Evolutionary conservation across 2,797 vertebrate genomes (phyloP).

Genomic region (Lithobates pipiens): DNA sequence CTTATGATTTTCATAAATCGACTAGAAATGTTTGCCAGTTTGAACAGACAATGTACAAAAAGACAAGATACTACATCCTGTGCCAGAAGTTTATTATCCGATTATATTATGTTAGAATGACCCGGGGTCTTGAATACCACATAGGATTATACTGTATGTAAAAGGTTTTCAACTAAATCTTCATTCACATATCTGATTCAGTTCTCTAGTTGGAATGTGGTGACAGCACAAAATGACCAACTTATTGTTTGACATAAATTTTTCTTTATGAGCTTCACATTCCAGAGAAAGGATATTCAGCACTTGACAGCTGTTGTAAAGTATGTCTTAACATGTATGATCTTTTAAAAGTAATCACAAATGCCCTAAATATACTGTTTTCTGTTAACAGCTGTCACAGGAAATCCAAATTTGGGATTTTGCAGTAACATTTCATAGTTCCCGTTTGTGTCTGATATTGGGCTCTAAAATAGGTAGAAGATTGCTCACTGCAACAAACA

Average conservation of each 20-base stretch:
- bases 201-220: conserved; percentile 35
- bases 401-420: not conserved
- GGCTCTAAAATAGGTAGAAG: too few species aligned
- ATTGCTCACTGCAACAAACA: too few species aligned
- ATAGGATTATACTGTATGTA: conserved; percentile 16
- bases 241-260: conserved; percentile 50
- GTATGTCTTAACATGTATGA: conserved; percentile 55
- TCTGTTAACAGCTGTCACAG: conserved; percentile 14
- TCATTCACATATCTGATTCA: conserved; percentile 1
- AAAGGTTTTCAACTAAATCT: conserved; percentile 1
- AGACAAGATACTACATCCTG: too few species aligned
- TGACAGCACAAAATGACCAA: conserved; percentile 36
- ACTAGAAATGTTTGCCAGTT: too few species aligned
- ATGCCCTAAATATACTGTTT: conserved; percentile 9
- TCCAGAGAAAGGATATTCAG: conserved; percentile 47
- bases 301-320: conserved; percentile 50
- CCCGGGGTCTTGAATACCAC: conserved; percentile 1
- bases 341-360: conserved; percentile 9
- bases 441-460: not conserved
- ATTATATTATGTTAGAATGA: not conserved
- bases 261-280: conserved; percentile 61
- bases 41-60: too few species aligned
- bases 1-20: too few species aligned
- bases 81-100: too few species aligned
- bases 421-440: not conserved